Evolutionary conservation across 2,797 vertebrate species (phyloP), one percentile per base, ranked within the genome.

Genomic region (Anguilla megastoma): DNA sequence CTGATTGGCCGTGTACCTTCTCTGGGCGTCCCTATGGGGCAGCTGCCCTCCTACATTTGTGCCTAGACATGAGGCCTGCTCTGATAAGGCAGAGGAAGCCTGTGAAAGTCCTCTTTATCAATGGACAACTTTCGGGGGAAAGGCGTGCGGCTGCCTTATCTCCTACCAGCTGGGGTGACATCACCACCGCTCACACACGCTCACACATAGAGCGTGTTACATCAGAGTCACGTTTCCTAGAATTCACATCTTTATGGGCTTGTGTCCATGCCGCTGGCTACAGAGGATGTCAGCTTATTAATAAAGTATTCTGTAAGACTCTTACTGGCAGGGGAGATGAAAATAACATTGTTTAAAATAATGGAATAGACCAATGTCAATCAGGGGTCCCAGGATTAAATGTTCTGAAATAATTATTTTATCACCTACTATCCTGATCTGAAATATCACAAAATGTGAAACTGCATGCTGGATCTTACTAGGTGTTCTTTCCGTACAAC

Each of bases 1-100:
- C 80, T n/a, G 45, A 84, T 54, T 54, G 80, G 80, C 50, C 14
- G n/a, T 8, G 18, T 9, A 9, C 9, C 21, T 69, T 36, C n/a
- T 24, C 48, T 18, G 41, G 10, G 41, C 7, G 24, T 21, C 66
- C 14, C 41, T 69, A 50, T 86, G 21, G 27, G 36, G 45, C 6
- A n/a, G 85, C n/a, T 18, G 27, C 16, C 48, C 0, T 18, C 7
- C 41, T 63, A 36, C 24, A 24, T 10, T 7, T 3, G 27, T 79
- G 71, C 50, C 58, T 30, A 21, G 16, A 10, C 54, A 41, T n/a
- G 54, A 36, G 14, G 50, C 30, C 12, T 10, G 21, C 9, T 9
- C 87, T 80, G 87, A 88, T 88, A 88, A 86, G 58, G 50, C 86
- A 21, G 30, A 80, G 50, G 86, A 30, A 56, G 41, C 41, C 50